Evolutionary conservation across 2,888 invertebrate genomes (phyloP), one percentile per base, ranked within the genome.

Genomic region (Agonopterix alstromeriana): DNA sequence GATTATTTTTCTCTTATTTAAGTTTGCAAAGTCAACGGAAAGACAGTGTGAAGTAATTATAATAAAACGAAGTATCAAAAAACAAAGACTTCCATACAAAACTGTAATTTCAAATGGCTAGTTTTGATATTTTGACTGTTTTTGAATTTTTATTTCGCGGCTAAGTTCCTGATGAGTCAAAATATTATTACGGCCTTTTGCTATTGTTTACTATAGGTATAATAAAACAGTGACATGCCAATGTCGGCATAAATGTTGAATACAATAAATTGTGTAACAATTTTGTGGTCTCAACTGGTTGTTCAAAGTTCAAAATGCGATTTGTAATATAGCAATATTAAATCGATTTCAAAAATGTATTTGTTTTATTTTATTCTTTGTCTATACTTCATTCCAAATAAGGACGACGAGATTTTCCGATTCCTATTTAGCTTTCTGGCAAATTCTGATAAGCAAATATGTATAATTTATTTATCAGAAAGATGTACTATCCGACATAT

Each of bases 301-400:
- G 82, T 81, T 81, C 71, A 77, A 79, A 77, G 79, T 80, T 82
- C 77, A 81, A 82, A 75, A 77, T 68, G 72, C 77, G 75, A 82
- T 82, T 82, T 82, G 80, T 82, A 83, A 77, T 73, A 78, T 82
- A 82, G 81, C 71, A 73, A 81, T 77, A 82, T 80, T 80, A 82
- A 83, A 82, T 82, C 80, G 76, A 80, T 78, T 70, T 71, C 56
- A 75, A 76, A 27, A 72, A 70, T 52, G 45, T 45, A 2, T 47
- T 35, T 54, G 49, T 55, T 57, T 60, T 46, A 48, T 49, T 62
- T 52, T 27, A 27, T 27, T 10, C 38, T 38, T 38, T 38, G 38
- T 3, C 36, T 2, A 3, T n/a, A n/a, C n/a, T n/a, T n/a, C n/a
- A n/a, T n/a, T n/a, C n/a, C n/a, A n/a, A n/a, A n/a, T n/a, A n/a